Evolutionary conservation across 2,113 vertebrate species (phyloP), one percentile per base, ranked within the genome.

Genomic region (Elaphurus davidianus): DNA sequence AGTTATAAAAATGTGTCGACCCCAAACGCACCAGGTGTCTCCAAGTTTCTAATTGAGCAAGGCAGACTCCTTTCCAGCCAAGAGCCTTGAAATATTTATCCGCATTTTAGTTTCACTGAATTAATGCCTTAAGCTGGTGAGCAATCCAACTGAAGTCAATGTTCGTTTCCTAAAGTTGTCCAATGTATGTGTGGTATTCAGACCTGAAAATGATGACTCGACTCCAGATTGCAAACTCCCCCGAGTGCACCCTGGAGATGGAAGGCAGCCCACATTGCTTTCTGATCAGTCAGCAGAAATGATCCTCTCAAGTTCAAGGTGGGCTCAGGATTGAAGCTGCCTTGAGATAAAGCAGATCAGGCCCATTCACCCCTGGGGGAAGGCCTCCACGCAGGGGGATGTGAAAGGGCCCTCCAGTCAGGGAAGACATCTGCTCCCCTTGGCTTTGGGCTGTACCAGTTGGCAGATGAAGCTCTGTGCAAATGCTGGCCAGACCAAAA

Each of bases 261-360:
- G 95, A 98, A 98, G 92, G 59, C 92, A 94, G 98, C 88, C 94
- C 82, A 87, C 91, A 91, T 45, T 90, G 84, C 90, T 96, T 98
- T 98, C 86, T 95, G 95, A 95, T 91, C 50, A 59, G 92, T 98
- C 90, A 97, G 97, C 97, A 90, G 54, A 97, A 97, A 94, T 94
- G 94, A 96, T 88, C 64, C 96, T 92, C 84, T 95, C 0, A 54
- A 97, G 97, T 97, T 98, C 97, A 98, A 98, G 98, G 98, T 98
- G 96, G 98, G 97, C 96, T 98, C 95, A 86, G 81, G 87, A 87
- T 36, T 89, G 97, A 95, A 98, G 94, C 92, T 94, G 96, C 83
- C 85, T 98, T 98, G 98, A 98, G 97, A 97, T 93, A 98, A 97
- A 98, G 88, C 98, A 98, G 97, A 97, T 81, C 97, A 97, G 94